Conservation (phyloP, 2,113 vertebrate genomes). For the Rutilus rutilus region DNA sequence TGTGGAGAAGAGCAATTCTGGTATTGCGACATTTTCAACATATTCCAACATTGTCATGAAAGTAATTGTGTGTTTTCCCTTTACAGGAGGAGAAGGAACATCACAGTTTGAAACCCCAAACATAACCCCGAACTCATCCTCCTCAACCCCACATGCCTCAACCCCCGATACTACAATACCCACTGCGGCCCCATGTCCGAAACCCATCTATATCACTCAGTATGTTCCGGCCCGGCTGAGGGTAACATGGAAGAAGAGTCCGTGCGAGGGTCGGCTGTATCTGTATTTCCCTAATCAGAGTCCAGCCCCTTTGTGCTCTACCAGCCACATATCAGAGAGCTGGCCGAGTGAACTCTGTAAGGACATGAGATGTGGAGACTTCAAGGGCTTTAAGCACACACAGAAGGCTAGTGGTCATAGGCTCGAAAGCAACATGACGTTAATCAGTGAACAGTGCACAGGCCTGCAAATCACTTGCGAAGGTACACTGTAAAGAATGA, state of each 20-base stretch:
- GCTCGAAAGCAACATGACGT: not conserved
- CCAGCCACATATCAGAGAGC: accelerated
- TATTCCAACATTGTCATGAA: not conserved
- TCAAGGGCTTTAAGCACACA: accelerated
- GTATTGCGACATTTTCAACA: not conserved
- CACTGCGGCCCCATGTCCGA: not conserved
- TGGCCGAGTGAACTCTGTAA: conserved; percentile 18
- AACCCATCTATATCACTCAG: not conserved
- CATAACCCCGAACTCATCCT: accelerated
- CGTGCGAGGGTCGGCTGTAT: conserved; percentile 33
- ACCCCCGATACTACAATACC: accelerated
- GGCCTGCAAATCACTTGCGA: conserved; percentile 25
- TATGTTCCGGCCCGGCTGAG: not conserved
- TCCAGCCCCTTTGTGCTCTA: not conserved
- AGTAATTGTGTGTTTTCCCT: not conserved
- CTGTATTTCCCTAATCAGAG: not conserved
- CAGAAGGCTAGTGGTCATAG: accelerated
- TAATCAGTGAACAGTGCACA: accelerated
- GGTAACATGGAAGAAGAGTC: not conserved
- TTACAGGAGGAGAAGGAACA: conserved; percentile 11
- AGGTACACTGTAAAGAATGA: conserved; percentile 46
- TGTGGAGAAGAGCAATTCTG: not conserved
- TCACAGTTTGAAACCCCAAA: accelerated
- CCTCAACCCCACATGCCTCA: accelerated
- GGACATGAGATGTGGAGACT: conserved; percentile 39